Percentiles rank a stretch among this genome's conserved stretches.
phyloP scores from a whole-genome alignment of 2,888 invertebrate species.

The Dryomyza anilis region DNA sequence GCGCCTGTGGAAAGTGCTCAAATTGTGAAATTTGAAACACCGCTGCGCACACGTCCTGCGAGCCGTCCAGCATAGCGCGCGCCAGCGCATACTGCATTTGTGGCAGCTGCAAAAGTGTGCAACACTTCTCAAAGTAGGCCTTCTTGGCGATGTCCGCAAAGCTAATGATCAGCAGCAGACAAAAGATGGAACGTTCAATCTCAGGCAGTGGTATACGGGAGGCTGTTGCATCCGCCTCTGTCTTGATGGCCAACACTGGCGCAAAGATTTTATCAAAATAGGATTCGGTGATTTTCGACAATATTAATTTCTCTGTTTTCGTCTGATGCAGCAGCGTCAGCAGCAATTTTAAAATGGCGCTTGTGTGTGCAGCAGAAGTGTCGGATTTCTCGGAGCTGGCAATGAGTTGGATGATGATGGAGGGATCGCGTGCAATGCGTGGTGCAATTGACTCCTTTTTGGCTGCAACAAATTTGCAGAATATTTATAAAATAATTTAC shows the following conservation, averaged over 20 bases:
- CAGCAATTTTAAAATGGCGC: constrained; percentile 49
- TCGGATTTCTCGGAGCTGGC: constrained; percentile 49
- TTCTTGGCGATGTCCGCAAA: constrained; percentile 57
- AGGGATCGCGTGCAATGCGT: constrained; percentile 48
- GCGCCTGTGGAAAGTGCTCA: constrained; percentile 52
- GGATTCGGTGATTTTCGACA: constrained; percentile 56
- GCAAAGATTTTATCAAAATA: constrained; percentile 58
- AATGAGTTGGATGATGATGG: constrained; percentile 48
- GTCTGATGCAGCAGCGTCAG: constrained; percentile 48
- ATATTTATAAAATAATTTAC: neutral
- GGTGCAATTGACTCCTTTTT: constrained; percentile 39
- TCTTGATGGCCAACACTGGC: constrained; percentile 44
- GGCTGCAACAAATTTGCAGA: no score
- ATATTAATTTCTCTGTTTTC: constrained; percentile 55
- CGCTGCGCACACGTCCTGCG: constrained; percentile 49
- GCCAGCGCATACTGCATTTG: constrained; percentile 57
- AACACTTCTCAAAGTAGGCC: constrained; percentile 56
- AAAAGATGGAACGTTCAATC: constrained; percentile 52
- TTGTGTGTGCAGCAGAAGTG: constrained; percentile 44
- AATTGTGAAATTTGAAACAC: constrained; percentile 57
- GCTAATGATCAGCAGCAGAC: constrained; percentile 52
- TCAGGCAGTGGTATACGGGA: constrained; percentile 43
- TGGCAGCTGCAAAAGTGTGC: constrained; percentile 47
- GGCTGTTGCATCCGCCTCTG: constrained; percentile 42
- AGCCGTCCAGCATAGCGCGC: constrained; percentile 50